Conservation (phyloP, 2,113 vertebrate species). For the Erythrocercus mccallii region DNA sequence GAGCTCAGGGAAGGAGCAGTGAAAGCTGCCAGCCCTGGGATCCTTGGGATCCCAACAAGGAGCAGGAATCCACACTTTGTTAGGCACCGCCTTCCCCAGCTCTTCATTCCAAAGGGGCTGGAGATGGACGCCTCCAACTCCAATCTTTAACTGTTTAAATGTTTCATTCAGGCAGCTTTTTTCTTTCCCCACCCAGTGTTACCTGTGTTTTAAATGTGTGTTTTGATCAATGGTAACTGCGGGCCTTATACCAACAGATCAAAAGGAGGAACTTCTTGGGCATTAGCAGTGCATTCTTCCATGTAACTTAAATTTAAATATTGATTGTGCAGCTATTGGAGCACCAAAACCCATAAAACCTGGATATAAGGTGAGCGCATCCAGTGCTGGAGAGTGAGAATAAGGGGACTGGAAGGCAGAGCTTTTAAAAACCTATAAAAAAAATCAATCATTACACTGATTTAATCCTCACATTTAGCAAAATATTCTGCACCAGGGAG, state of each 20-base stretch:
- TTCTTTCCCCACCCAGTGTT: neutral
- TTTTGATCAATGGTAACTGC: neutral
- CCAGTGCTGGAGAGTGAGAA: neutral
- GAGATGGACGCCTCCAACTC: neutral
- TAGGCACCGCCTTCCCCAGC: neutral
- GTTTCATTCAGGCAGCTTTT: rapidly evolving
- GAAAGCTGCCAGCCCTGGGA: neutral
- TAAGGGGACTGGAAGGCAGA: neutral
- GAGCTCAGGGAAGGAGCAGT: neutral
- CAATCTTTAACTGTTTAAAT: neutral
- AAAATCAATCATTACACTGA: too few relatives aligned
- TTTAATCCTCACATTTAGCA: neutral
- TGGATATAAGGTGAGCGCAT: neutral
- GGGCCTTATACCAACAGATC: neutral
- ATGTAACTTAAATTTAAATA: neutral
- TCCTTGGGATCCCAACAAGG: neutral
- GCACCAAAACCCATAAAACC: neutral
- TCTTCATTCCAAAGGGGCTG: too few relatives aligned
- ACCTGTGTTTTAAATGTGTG: neutral
- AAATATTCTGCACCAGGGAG: neutral
- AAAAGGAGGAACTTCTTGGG: neutral
- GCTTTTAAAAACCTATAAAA: neutral
- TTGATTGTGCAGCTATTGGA: neutral
- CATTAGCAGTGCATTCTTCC: neutral
- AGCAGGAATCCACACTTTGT: neutral